These are phyloP conservation scores for Embidobia sp. DNA, from an alignment of 2,888 invertebrate species.

Conservation along the genomic window DNA sequence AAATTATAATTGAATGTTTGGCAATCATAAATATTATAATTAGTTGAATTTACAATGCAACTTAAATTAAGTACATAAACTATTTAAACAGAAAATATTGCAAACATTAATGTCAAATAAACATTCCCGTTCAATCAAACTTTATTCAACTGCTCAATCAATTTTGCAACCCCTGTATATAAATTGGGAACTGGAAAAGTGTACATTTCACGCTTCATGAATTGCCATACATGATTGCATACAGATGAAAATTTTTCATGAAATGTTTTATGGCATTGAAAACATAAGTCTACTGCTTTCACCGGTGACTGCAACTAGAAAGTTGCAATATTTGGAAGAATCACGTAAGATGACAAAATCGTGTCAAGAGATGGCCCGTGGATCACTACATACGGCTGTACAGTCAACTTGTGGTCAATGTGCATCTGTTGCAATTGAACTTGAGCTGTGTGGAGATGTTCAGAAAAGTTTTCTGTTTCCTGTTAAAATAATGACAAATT, in stretches of 20 bases:
- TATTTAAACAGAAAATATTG: no score
- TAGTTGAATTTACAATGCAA: no score
- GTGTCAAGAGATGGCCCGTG: constrained; percentile 45
- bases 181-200: constrained; percentile 14
- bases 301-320: constrained; percentile 29
- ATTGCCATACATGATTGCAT: constrained; percentile 55
- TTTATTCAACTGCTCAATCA: constrained; percentile 26
- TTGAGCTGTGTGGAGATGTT: constrained; percentile 8
- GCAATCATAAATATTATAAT: no score
- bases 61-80: no score
- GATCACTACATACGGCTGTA: constrained; percentile 50
- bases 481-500: constrained; percentile 19
- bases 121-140: neutral
- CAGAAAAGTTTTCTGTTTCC: constrained; percentile 34
- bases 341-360: constrained; percentile 43
- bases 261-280: constrained; percentile 51
- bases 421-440: constrained; percentile 5
- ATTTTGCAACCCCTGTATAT: constrained; percentile 14
- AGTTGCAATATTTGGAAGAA: constrained; percentile 15
- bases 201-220: constrained; percentile 42
- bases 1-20: no score
- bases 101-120: no score
- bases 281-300: constrained; percentile 51
- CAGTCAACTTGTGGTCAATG: constrained; percentile 32
- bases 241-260: constrained; percentile 31